Evolutionary conservation across 2,888 invertebrate species (phyloP).

Genomic region (Drosophila crucigera): DNA sequence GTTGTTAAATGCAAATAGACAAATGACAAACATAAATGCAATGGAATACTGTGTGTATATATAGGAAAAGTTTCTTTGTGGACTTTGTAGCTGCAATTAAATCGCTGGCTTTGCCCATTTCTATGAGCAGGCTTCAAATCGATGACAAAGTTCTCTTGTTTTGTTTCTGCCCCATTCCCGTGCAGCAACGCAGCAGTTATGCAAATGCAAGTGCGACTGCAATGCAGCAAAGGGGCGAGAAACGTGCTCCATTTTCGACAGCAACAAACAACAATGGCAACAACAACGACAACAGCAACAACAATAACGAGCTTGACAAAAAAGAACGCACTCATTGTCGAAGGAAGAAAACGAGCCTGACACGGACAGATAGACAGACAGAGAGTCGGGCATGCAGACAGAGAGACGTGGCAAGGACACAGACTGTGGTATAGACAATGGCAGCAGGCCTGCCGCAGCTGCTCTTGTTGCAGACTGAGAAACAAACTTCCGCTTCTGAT

Average conservation of each 20-base stretch:
- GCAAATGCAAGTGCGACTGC: slow-evolving; percentile 80
- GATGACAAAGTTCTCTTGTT: slow-evolving; percentile 47
- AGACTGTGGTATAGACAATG: slow-evolving; percentile 42
- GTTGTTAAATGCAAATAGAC: slow-evolving; percentile 29
- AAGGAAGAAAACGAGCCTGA: slow-evolving; percentile 59
- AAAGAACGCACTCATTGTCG: slow-evolving; percentile 63
- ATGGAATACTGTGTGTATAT: slow-evolving; percentile 14
- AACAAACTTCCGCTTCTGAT: slow-evolving; percentile 78
- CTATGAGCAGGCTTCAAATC: slow-evolving; percentile 42
- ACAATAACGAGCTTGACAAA: slow-evolving; percentile 27
- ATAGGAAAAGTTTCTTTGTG: neutral
- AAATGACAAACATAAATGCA: slow-evolving; percentile 34
- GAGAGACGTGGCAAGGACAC: slow-evolving; percentile 14
- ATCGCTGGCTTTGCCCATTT: slow-evolving; percentile 38
- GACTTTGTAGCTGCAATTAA: slow-evolving; percentile 35
- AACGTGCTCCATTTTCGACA: slow-evolving; percentile 59
- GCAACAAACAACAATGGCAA: slow-evolving; percentile 20
- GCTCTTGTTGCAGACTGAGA: slow-evolving; percentile 41
- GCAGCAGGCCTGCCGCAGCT: slow-evolving; percentile 29
- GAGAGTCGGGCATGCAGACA: slow-evolving; percentile 10
- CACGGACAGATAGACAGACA: slow-evolving; percentile 28
- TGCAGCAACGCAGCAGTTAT: slow-evolving; percentile 48
- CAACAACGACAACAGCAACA: slow-evolving; percentile 14
- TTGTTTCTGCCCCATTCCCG: neutral
- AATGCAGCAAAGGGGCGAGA: slow-evolving; percentile 67